phyloP scores from a whole-genome alignment of 2,113 vertebrate species.

The Dolichotis patagonum region DNA sequence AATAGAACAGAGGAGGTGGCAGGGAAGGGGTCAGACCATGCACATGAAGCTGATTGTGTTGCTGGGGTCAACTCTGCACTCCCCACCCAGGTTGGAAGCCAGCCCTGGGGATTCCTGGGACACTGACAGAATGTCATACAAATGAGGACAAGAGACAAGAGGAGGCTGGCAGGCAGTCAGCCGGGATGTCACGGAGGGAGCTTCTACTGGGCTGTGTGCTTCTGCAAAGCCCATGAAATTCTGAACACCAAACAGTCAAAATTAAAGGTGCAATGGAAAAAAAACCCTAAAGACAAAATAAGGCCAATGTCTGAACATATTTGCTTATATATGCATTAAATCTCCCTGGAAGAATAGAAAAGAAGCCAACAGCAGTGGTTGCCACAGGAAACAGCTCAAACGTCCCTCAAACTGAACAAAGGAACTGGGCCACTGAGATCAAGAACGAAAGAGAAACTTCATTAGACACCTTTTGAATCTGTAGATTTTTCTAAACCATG shows the following conservation, averaged over 20 bases:
- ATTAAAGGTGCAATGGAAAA: conserved; percentile 79
- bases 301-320: not conserved
- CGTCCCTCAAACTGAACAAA: not conserved
- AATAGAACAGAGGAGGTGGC: rapidly evolving
- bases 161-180: not conserved
- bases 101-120: not conserved
- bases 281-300: not conserved
- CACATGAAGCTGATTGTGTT: not conserved
- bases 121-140: not conserved
- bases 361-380: not conserved
- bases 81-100: not conserved
- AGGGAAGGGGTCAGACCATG: not conserved
- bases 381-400: not conserved
- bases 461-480: not conserved
- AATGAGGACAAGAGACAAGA: not conserved
- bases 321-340: conserved; percentile 10
- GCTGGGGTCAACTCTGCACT: not conserved
- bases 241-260: conserved; percentile 28
- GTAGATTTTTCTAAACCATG: conserved; percentile 28
- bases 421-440: not conserved
- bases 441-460: not conserved
- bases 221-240: conserved; percentile 55
- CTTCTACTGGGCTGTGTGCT: not conserved
- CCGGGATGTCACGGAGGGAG: not conserved
- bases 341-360: not conserved